A percentile compares a stretch with the other conserved stretches of the same genome.
Conservation (phyloP, 2,797 vertebrate species). For the Halcyon leucocephala region DNA sequence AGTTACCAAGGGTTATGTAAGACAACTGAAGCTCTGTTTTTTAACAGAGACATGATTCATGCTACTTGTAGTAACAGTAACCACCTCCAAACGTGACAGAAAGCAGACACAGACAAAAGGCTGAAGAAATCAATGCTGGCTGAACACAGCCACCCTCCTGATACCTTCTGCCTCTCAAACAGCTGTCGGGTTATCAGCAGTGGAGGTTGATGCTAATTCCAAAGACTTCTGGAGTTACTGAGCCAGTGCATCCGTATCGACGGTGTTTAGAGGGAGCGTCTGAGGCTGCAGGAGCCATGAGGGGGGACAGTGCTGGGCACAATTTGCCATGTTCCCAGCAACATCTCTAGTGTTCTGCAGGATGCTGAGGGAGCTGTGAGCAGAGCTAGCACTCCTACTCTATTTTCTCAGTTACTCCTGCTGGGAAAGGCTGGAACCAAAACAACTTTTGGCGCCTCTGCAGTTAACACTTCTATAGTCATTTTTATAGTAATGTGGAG, state of each 20-base stretch:
- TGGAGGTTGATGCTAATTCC: constrained; percentile 62
- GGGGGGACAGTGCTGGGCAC: not conserved
- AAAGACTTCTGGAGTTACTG: constrained; percentile 45
- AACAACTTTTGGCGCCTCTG: constrained; percentile 65
- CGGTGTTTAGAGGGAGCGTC: not conserved
- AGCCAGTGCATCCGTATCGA: not conserved
- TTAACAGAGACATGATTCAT: constrained; percentile 83
- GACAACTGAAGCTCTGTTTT: constrained; percentile 84
- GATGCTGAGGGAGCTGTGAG: constrained; percentile 28
- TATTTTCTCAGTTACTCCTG: constrained; percentile 57
- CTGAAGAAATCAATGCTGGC: constrained; percentile 80
- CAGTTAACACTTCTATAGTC: constrained; percentile 60
- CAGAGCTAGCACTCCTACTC: constrained; percentile 49
- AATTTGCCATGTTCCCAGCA: not conserved
- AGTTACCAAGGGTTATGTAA: constrained; percentile 81
- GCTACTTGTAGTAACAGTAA: constrained; percentile 83
- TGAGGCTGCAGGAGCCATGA: constrained; percentile 3
- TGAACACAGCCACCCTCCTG: constrained; percentile 68
- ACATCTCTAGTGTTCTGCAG: not conserved
- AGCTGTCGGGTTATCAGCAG: constrained; percentile 64
- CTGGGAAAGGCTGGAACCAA: constrained; percentile 57
- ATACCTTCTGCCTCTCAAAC: constrained; percentile 73
- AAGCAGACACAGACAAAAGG: constrained; percentile 82
- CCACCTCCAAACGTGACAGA: constrained; percentile 80
- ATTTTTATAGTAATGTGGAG: constrained; percentile 59